These are phyloP conservation scores for Argopecten irradians DNA, from an alignment of 1,140 invertebrate species.

Conservation along the genomic window DNA sequence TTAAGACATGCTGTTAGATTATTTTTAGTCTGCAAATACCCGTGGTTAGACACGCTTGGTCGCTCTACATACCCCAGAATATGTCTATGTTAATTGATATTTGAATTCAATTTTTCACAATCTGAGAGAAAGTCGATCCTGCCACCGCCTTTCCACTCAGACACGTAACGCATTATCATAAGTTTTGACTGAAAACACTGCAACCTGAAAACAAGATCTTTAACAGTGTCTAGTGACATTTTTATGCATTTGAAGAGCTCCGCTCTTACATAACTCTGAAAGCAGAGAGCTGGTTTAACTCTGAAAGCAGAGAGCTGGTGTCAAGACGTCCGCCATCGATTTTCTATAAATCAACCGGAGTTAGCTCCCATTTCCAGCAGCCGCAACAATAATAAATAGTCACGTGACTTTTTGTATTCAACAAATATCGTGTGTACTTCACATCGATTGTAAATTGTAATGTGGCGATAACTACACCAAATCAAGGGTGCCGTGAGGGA, in stretches of 20 bases:
- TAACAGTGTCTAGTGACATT: neutral
- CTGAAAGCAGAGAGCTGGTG: neutral
- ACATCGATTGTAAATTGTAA: neutral
- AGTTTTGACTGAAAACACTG: too few relatives aligned
- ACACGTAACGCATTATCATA: too few relatives aligned
- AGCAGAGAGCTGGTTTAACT: neutral
- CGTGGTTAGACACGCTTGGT: too few relatives aligned
- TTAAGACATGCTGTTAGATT: too few relatives aligned
- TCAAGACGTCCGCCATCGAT: neutral
- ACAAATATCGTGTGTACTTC: neutral
- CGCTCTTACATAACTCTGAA: too few relatives aligned
- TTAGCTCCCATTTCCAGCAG: constrained; percentile 7
- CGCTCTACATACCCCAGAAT: too few relatives aligned
- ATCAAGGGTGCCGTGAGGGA: neutral
- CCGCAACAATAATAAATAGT: constrained; percentile 1
- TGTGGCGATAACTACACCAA: neutral
- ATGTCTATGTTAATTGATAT: too few relatives aligned
- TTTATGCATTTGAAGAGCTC: neutral
- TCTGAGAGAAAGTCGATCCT: too few relatives aligned
- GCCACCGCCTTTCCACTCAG: too few relatives aligned
- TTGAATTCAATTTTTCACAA: too few relatives aligned
- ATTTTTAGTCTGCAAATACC: too few relatives aligned
- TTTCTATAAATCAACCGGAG: constrained; percentile 8
- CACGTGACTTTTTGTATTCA: neutral
- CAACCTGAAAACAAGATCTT: too few relatives aligned